Evolutionary conservation across 2,797 vertebrate genomes (phyloP).

Genomic region (Lepilemur septentrionalis): DNA sequence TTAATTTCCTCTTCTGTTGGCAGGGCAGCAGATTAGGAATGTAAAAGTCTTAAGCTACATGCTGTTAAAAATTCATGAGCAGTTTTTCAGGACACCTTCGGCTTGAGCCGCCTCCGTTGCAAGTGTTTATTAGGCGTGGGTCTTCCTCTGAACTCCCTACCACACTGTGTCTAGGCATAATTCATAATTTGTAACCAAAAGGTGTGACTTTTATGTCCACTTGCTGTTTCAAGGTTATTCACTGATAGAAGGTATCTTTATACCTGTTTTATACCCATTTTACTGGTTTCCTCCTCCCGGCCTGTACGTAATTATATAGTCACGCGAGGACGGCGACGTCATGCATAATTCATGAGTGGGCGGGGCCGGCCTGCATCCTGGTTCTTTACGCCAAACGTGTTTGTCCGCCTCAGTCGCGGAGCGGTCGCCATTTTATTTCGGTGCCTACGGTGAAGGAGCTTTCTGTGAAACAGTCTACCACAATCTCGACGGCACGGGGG

Average conservation of each 20-base stretch:
- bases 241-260: background rate
- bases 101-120: background rate
- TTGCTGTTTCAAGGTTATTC: background rate
- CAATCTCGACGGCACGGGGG: background rate
- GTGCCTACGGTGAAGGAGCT: constrained; percentile 80
- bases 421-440: constrained; percentile 76
- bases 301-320: background rate
- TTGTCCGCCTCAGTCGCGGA: constrained; percentile 54
- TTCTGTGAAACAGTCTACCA: constrained; percentile 71
- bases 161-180: background rate
- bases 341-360: background rate
- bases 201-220: background rate
- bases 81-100: background rate
- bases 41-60: background rate
- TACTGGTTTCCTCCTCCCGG: accelerated
- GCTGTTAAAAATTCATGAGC: background rate
- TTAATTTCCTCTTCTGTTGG: background rate
- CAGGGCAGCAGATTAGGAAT: background rate
- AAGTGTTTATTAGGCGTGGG: background rate
- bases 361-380: background rate
- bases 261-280: no score
- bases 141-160: background rate
- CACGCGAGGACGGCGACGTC: background rate
- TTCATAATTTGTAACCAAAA: background rate
- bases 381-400: background rate